Conservation (phyloP, 2,797 vertebrate genomes). For the Furcifer pardalis region DNA sequence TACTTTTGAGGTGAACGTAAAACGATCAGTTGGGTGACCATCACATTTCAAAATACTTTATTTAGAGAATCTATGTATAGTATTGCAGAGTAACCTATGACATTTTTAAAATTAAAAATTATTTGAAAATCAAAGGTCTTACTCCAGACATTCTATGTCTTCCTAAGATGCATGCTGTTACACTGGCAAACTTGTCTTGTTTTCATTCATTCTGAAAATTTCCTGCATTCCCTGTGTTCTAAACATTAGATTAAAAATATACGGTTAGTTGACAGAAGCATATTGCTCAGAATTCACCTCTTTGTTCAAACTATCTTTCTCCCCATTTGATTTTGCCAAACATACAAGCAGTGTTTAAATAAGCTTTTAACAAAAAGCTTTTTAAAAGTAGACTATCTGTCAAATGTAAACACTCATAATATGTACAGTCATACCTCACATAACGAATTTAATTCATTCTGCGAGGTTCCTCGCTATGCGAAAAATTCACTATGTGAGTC, state of each 20-base stretch:
- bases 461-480: no score
- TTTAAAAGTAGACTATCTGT: not conserved
- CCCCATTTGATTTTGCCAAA: not conserved
- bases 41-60: conserved; percentile 56
- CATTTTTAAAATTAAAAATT: conserved; percentile 37
- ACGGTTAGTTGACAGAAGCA: conserved; percentile 42
- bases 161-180: conserved; percentile 54
- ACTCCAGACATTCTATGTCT: conserved; percentile 48
- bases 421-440: no score
- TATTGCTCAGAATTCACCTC: conserved; percentile 33
- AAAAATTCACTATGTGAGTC: no score
- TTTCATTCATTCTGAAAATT: conserved; percentile 63
- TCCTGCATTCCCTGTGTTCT: conserved; percentile 65
- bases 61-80: conserved; percentile 31
- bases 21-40: conserved; percentile 49
- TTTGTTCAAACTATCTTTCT: not conserved
- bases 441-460: no score
- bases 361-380: not conserved
- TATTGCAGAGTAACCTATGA: conserved; percentile 43
- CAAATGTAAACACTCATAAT: not conserved
- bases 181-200: conserved; percentile 48
- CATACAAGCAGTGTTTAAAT: not conserved
- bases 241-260: conserved; percentile 66
- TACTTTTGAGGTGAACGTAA: conserved; percentile 44
- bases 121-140: conserved; percentile 50